A percentile compares a stretch with the other conserved stretches of the same genome.
These are phyloP conservation scores for Apotomis capreana DNA, from an alignment of 2,888 invertebrate species.

Conservation along the genomic window DNA sequence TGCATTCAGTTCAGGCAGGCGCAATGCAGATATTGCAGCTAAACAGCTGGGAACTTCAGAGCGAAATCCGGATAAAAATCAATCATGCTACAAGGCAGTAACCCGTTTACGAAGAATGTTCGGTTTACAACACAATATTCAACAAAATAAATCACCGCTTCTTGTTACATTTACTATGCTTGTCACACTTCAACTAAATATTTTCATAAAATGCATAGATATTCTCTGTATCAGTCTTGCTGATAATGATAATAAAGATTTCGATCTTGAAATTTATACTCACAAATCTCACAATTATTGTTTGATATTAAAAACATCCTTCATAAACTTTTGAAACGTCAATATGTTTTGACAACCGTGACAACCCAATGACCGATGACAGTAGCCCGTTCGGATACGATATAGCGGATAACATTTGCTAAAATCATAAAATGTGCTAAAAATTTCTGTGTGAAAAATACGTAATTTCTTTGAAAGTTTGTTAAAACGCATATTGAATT, in stretches of 20 bases:
- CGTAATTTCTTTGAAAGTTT: too few relatives aligned
- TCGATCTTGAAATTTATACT: not conserved
- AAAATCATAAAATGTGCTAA: too few relatives aligned
- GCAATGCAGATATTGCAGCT: constrained; percentile 75
- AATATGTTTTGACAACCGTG: not conserved
- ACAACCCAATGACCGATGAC: constrained; percentile 10
- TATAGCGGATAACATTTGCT: not conserved
- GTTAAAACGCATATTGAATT: too few relatives aligned
- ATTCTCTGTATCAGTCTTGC: too few relatives aligned
- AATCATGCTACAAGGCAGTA: constrained; percentile 57
- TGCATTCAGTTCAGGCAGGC: constrained; percentile 74
- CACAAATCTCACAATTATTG: not conserved
- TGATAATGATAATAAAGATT: too few relatives aligned
- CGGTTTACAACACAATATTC: not conserved
- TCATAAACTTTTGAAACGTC: not conserved
- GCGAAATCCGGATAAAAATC: constrained; percentile 65
- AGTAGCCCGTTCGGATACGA: constrained; percentile 4
- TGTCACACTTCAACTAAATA: not conserved
- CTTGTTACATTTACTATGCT: not conserved
- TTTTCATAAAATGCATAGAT: too few relatives aligned
- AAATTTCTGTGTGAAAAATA: too few relatives aligned
- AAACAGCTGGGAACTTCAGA: constrained; percentile 66
- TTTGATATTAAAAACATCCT: not conserved
- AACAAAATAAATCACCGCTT: not conserved
- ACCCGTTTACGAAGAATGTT: constrained; percentile 24